Conservation (phyloP, 2,113 vertebrate species). For the Opisthocomus hoazin region DNA sequence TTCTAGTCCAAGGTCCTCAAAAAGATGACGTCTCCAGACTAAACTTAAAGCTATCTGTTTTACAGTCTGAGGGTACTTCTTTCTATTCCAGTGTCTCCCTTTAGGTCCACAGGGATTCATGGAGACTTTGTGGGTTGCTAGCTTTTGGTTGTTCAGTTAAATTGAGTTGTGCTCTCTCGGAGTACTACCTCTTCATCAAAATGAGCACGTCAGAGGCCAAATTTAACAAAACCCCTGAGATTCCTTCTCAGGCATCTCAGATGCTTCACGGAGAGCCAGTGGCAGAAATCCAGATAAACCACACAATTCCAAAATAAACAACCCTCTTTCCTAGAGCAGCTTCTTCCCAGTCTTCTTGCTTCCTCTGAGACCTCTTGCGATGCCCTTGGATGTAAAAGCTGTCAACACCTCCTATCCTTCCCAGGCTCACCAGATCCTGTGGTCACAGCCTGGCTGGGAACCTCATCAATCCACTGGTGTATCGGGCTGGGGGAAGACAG, state of each 20-base stretch:
- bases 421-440: background rate
- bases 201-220: background rate
- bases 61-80: background rate
- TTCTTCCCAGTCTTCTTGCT: background rate
- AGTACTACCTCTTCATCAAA: background rate
- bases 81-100: background rate
- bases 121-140: background rate
- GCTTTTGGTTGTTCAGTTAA: background rate
- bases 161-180: background rate
- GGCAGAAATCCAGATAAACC: background rate
- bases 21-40: background rate
- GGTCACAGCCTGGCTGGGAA: background rate
- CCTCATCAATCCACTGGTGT: background rate
- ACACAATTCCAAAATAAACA: background rate
- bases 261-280: background rate
- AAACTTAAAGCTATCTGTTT: background rate
- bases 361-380: background rate
- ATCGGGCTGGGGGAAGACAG: background rate
- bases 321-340: background rate
- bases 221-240: background rate
- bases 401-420: background rate
- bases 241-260: background rate
- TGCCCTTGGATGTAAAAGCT: background rate
- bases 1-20: background rate
- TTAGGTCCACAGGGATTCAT: background rate